phyloP scores from a whole-genome alignment of 2,113 vertebrate species.

The Castor canadensis region DNA sequence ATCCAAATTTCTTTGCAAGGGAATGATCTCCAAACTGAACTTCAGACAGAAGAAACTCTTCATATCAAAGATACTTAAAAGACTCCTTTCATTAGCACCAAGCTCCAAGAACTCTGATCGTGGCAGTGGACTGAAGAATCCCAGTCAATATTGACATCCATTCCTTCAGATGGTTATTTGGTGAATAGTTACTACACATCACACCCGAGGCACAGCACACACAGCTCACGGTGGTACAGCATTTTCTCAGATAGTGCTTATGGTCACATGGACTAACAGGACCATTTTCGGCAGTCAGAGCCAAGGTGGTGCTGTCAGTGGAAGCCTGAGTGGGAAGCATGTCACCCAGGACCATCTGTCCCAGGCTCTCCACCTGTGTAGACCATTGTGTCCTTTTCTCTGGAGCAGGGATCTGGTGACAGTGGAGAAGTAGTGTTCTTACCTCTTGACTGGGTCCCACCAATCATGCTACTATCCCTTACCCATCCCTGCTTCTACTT shows the following conservation, averaged over 20 bases:
- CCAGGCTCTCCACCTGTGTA: rapidly evolving
- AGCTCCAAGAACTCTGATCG: not conserved
- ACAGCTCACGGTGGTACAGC: rapidly evolving
- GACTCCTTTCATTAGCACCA: not conserved
- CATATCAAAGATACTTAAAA: not conserved
- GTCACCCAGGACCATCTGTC: rapidly evolving
- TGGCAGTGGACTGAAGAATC: not conserved
- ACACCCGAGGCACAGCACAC: rapidly evolving
- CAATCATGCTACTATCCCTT: rapidly evolving
- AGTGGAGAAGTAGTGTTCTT: not conserved
- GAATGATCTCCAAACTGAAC: not conserved
- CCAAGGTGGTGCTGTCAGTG: not conserved
- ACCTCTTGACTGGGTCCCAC: not conserved
- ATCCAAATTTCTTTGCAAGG: too few relatives aligned
- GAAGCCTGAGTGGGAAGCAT: rapidly evolving
- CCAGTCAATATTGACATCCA: rapidly evolving
- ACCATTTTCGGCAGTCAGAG: not conserved
- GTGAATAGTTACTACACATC: not conserved
- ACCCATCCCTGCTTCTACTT: rapidly evolving
- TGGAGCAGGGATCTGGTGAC: rapidly evolving
- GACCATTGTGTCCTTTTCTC: too few relatives aligned
- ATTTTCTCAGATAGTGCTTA: rapidly evolving
- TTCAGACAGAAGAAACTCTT: not conserved
- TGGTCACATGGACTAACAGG: not conserved
- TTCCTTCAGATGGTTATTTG: rapidly evolving